Evolutionary conservation across 2,888 invertebrate species (phyloP), one percentile per base, ranked within the genome.

Genomic region (Ceriagrion tenellum): DNA sequence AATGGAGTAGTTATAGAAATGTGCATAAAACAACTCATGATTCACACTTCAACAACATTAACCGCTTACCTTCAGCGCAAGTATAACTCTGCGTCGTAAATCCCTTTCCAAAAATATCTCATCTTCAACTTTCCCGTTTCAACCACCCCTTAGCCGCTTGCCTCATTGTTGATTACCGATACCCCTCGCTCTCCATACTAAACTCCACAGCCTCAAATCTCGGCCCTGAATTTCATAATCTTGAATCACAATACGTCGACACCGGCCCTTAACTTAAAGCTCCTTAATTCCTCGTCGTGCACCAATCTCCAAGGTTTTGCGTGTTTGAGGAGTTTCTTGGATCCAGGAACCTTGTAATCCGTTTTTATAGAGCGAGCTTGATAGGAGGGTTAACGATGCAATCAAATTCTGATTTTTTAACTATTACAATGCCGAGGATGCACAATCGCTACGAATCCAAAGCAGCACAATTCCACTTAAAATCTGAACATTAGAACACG

Each of bases 241-340:
- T 69, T 69, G 8, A 69, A 69, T 69, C 69, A 69, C 69, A 69
- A 69, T n/a, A n/a, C 69, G 69, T 69, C 69, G 69, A 69, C 69
- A 69, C 69, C 69, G 69, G 12, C 69, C 69, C 69, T 69, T 69
- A 69, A 69, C 69, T 69, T n/a, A 69, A 69, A 69, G n/a, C 23
- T 8, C n/a, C 69, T 69, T 69, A 26, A 26, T 69, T 69, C 26
- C n/a, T n/a, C n/a, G n/a, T 26, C 26, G 23, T 69, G 69, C 69
- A 69, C 26, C 69, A n/a, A 26, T 69, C 69, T 26, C n/a, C 69
- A 26, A 0, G 69, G 69, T 26, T 69, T 69, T 26, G 69, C 69
- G 69, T 69, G 69, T 26, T 8, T 69, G n/a, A 26, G 20, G 26
- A 26, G 69, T 2, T n/a, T 69, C 12, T 26, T 69, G 20, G n/a